A percentile compares a stretch with the other conserved stretches of the same genome.
Conservation (phyloP, 2,888 invertebrate genomes). For the Lepeophtheirus nordmannii region DNA sequence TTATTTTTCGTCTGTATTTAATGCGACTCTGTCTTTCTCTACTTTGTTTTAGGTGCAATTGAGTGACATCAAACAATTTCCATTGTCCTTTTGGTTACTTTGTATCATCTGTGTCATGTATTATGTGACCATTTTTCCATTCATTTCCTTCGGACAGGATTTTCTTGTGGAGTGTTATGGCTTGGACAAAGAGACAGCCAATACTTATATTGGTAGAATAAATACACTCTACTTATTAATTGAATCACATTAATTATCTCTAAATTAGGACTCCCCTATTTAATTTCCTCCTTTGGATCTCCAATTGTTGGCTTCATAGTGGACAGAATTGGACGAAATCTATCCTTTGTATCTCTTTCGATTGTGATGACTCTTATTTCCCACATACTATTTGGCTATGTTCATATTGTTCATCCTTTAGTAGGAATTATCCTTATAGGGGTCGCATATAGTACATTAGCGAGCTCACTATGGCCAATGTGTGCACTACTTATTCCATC, state of each 20-base stretch:
- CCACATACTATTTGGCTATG: slow-evolving; percentile 46
- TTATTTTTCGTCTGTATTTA: neutral
- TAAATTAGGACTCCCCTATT: slow-evolving; percentile 41
- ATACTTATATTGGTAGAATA: slow-evolving; percentile 55
- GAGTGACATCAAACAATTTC: slow-evolving; percentile 61
- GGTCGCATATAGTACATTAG: slow-evolving; percentile 73
- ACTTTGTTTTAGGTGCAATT: neutral
- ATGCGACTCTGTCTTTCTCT: too few species aligned
- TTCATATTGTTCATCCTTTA: slow-evolving; percentile 44
- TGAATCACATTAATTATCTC: neutral
- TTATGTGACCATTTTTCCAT: slow-evolving; percentile 89
- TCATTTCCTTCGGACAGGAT: slow-evolving; percentile 77
- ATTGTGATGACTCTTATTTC: slow-evolving; percentile 46
- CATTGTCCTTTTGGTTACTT: slow-evolving; percentile 71
- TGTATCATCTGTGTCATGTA: slow-evolving; percentile 78
- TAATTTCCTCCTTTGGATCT: slow-evolving; percentile 67
- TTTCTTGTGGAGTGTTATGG: slow-evolving; percentile 74
- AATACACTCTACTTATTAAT: neutral
- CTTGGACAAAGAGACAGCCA: slow-evolving; percentile 54
- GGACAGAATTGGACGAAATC: slow-evolving; percentile 74
- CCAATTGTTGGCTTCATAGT: slow-evolving; percentile 75
- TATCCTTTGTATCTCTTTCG: slow-evolving; percentile 70
- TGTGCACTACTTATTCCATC: slow-evolving; percentile 79
- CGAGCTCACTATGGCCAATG: slow-evolving; percentile 88
- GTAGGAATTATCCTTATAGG: slow-evolving; percentile 58